phyloP scores from a whole-genome alignment of 2,797 vertebrate species.

The Leptatherina wallacei region DNA sequence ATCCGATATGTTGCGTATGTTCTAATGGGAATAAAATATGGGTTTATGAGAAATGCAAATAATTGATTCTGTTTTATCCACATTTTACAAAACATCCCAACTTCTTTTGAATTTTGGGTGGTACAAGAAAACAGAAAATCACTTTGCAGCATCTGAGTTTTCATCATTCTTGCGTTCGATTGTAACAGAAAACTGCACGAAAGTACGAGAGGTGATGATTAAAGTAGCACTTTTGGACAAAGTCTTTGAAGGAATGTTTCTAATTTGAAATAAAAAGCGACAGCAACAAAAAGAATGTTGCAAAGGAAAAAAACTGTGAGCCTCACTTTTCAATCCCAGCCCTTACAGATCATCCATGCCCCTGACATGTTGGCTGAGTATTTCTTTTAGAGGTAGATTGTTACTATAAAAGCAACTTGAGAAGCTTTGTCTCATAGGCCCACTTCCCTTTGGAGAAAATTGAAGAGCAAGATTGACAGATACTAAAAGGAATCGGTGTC shows the following conservation, averaged over 20 bases:
- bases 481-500: slow-evolving; percentile 53
- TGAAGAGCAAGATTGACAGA: slow-evolving; percentile 41
- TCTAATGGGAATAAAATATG: not conserved
- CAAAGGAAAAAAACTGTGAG: not conserved
- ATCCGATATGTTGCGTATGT: not conserved
- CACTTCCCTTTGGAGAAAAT: slow-evolving; percentile 64
- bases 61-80: not conserved
- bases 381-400: slow-evolving; percentile 43
- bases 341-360: slow-evolving; percentile 28
- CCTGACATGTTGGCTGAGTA: slow-evolving; percentile 5
- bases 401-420: slow-evolving; percentile 44
- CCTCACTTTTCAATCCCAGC: not conserved
- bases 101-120: not conserved
- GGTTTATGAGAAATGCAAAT: not conserved
- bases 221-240: slow-evolving; percentile 7
- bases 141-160: not conserved
- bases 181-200: not conserved
- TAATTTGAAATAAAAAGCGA: slow-evolving; percentile 22
- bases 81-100: not conserved
- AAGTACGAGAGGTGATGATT: slow-evolving; percentile 34
- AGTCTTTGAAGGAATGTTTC: slow-evolving; percentile 6
- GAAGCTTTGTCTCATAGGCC: slow-evolving; percentile 35
- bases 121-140: not conserved
- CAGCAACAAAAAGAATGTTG: slow-evolving; percentile 25
- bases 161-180: not conserved